phyloP scores from a whole-genome alignment of 2,113 vertebrate genomes.

The Channa argus region DNA sequence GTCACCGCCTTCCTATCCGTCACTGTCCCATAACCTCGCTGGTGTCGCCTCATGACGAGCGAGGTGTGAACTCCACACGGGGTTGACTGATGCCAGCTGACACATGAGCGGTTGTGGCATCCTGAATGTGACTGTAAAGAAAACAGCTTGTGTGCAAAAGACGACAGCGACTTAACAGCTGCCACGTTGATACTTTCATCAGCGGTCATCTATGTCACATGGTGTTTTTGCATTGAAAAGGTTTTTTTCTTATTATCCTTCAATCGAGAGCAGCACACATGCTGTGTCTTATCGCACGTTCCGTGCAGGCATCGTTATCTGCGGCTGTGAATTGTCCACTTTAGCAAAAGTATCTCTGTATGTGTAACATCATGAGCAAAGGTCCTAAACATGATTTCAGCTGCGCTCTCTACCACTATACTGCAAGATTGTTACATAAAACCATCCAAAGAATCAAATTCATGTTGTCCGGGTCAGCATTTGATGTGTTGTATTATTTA shows the following conservation, averaged over 20 bases:
- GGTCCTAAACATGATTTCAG: too few species aligned
- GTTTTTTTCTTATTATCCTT: not conserved
- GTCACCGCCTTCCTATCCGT: conserved; percentile 36
- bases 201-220: not conserved
- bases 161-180: conserved; percentile 8
- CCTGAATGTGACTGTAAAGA: conserved; percentile 1
- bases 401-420: too few species aligned
- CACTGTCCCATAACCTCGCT: conserved; percentile 35
- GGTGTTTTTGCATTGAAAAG: not conserved
- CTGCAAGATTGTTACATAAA: too few species aligned
- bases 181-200: conserved; percentile 8
- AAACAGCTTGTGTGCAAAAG: conserved; percentile 16
- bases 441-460: too few species aligned
- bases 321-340: not conserved
- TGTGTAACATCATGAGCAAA: too few species aligned
- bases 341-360: not conserved
- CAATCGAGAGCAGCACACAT: not conserved
- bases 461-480: too few species aligned
- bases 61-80: conserved; percentile 38
- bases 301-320: not conserved
- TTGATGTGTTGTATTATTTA: too few species aligned
- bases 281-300: too few species aligned
- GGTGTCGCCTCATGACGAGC: conserved; percentile 30
- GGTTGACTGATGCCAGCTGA: conserved; percentile 36
- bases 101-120: not conserved